These are phyloP conservation scores for Erpobdella octoculata DNA, from an alignment of 2,888 invertebrate genomes.

Conservation along the genomic window DNA sequence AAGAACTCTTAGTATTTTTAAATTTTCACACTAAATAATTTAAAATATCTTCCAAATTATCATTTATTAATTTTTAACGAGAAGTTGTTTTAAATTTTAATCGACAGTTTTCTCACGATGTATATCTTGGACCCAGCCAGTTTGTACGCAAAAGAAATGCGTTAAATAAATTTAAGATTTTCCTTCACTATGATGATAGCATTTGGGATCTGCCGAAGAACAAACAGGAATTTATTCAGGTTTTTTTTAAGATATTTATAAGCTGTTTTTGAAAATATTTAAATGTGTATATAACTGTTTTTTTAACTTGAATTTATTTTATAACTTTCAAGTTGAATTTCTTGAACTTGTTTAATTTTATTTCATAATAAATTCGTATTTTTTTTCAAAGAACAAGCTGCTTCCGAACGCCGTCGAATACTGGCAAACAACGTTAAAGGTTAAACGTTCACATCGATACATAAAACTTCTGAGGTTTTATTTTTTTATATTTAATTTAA, in stretches of 20 bases:
- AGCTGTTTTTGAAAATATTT: background rate
- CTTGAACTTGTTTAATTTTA: too few species aligned
- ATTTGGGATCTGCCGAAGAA: background rate
- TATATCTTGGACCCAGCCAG: background rate
- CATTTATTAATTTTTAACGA: conserved; percentile 1
- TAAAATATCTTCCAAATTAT: too few species aligned
- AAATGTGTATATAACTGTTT: too few species aligned
- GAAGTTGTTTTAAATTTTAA: background rate
- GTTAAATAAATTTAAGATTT: conserved; percentile 9
- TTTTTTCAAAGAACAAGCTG: conserved; percentile 5
- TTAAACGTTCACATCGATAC: background rate
- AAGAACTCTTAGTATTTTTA: too few species aligned
- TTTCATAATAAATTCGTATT: background rate
- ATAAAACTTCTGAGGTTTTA: conserved; percentile 12
- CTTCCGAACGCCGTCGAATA: conserved; percentile 6
- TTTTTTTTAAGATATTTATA: background rate
- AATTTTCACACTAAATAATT: too few species aligned
- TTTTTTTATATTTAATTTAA: background rate
- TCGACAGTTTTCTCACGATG: background rate
- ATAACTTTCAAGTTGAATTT: too few species aligned
- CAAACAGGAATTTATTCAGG: conserved; percentile 11
- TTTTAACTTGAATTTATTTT: background rate
- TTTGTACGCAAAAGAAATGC: background rate
- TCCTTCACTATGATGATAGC: conserved; percentile 8
- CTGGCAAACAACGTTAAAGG: conserved; percentile 16